Conservation (phyloP, 2,113 vertebrate species). For the Eublepharis macularius region DNA sequence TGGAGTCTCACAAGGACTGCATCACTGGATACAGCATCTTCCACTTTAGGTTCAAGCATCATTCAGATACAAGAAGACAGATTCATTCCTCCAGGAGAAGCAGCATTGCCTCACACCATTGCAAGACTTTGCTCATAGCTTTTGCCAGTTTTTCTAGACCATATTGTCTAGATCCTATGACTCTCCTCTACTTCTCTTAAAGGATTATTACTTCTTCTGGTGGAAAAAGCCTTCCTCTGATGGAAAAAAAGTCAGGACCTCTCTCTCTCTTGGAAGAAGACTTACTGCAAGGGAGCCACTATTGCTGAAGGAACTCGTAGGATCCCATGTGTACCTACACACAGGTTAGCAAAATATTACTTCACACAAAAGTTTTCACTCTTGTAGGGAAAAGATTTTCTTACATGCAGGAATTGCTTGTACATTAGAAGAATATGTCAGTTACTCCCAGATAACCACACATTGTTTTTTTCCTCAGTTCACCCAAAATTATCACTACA, state of each 20-base stretch:
- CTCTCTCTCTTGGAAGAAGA: too few relatives aligned
- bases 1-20: too few relatives aligned
- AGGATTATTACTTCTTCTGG: too few relatives aligned
- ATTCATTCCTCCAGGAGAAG: neutral
- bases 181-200: too few relatives aligned
- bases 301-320: too few relatives aligned
- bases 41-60: neutral
- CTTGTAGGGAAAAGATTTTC: neutral
- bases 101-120: neutral
- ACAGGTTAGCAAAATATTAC: neutral
- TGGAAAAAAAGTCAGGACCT: too few relatives aligned
- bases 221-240: too few relatives aligned
- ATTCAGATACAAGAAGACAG: neutral
- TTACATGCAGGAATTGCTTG: neutral
- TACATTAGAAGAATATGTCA: neutral
- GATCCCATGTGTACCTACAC: too few relatives aligned
- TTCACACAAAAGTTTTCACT: neutral
- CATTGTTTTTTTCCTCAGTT: neutral
- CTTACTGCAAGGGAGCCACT: too few relatives aligned
- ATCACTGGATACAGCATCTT: neutral
- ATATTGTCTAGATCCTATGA: neutral
- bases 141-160: neutral
- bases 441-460: neutral
- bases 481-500: neutral
- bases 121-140: neutral